These are phyloP conservation scores for Teleogryllus oceanicus DNA, from an alignment of 2,888 invertebrate genomes.

Conservation along the genomic window DNA sequence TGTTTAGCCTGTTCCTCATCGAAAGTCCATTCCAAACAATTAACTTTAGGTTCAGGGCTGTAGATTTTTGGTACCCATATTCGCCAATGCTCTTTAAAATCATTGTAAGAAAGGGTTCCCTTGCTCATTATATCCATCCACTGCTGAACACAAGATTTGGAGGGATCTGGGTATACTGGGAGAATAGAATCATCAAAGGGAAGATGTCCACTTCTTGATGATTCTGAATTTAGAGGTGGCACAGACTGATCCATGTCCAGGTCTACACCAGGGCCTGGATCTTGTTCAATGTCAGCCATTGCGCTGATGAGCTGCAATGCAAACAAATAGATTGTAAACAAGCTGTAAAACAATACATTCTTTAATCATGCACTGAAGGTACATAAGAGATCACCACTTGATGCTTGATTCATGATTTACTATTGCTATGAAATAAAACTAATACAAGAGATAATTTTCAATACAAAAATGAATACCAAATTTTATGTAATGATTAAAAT, in stretches of 20 bases:
- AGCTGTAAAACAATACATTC: no score
- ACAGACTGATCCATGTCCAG: conserved; percentile 29
- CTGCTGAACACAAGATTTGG: conserved; percentile 43
- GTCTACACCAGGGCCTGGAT: conserved; percentile 21
- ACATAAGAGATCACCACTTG: no score
- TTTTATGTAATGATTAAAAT: no score
- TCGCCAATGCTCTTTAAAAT: conserved; percentile 70
- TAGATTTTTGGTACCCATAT: conserved; percentile 70
- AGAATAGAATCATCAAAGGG: conserved; percentile 33
- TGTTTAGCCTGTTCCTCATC: conserved; percentile 63
- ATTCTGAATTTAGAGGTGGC: conserved; percentile 22
- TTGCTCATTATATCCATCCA: conserved; percentile 65
- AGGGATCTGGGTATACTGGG: conserved; percentile 43
- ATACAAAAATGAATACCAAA: no score
- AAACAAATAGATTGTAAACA: neutral
- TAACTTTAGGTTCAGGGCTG: conserved; percentile 65
- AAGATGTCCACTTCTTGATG: neutral
- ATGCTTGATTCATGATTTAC: no score
- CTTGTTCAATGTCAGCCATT: conserved; percentile 24
- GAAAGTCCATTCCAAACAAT: conserved; percentile 69
- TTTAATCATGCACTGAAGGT: no score
- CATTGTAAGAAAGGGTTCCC: conserved; percentile 55
- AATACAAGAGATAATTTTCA: no score
- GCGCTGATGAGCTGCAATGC: neutral
- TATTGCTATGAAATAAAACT: no score